Conservation (phyloP, 2,797 vertebrate genomes). For the Rhinichthys osculus region DNA sequence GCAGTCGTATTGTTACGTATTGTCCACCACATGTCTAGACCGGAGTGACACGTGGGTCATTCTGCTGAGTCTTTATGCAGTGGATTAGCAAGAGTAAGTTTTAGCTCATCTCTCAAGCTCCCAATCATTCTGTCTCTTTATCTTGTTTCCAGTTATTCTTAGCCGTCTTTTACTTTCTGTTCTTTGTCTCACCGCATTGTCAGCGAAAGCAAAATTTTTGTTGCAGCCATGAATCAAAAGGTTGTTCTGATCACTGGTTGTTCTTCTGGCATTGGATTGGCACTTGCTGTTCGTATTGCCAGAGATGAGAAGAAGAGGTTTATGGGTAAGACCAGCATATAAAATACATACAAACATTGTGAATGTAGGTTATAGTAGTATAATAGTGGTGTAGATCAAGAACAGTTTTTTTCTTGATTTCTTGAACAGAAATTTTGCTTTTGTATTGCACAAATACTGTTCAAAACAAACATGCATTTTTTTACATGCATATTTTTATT, state of each 20-base stretch:
- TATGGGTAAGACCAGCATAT: constrained; percentile 81
- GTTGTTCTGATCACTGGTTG: constrained; percentile 88
- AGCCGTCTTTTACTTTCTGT: constrained; percentile 43
- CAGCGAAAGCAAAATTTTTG: neutral
- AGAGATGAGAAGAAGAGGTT: constrained; percentile 89
- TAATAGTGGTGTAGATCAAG: neutral
- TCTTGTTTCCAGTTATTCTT: constrained; percentile 11
- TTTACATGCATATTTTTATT: too few species aligned
- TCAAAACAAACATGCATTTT: too few species aligned
- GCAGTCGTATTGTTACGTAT: neutral
- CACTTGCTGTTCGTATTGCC: constrained; percentile 83
- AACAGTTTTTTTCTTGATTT: too few species aligned
- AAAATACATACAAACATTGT: neutral
- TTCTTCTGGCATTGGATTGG: constrained; percentile 87
- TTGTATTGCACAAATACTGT: too few species aligned
- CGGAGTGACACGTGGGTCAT: neutral
- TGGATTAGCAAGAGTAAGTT: constrained; percentile 38
- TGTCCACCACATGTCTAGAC: neutral
- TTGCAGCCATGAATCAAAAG: constrained; percentile 80
- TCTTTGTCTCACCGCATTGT: neutral
- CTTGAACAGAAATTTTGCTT: too few species aligned
- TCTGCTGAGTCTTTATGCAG: constrained; percentile 46
- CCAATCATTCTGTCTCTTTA: constrained; percentile 24
- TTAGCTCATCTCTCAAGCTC: constrained; percentile 44
- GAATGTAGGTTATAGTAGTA: neutral